These are phyloP conservation scores for Spatula clypeata DNA, from an alignment of 2,797 vertebrate genomes.

Conservation along the genomic window DNA sequence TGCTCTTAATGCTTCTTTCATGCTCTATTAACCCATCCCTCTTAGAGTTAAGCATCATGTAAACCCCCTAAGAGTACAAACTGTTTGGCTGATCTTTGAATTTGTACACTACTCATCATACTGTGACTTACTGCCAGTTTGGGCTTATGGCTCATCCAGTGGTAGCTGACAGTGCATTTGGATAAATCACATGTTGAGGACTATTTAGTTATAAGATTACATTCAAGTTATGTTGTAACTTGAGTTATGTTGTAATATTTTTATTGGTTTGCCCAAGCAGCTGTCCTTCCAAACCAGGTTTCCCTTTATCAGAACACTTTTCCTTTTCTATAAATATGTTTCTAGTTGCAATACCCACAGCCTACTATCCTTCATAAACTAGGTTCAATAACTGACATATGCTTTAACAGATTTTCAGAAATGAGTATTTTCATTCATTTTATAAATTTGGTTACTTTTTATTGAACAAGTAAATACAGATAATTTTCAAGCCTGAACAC, in stretches of 20 bases:
- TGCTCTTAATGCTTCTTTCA: background rate
- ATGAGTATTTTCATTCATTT: background rate
- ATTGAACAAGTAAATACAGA: background rate
- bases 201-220: rapidly evolving
- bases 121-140: background rate
- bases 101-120: background rate
- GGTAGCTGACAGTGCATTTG: background rate
- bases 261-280: background rate
- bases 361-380: rapidly evolving
- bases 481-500: background rate
- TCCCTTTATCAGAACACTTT: background rate
- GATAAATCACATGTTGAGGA: background rate
- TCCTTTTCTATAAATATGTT: background rate
- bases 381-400: background rate
- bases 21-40: background rate
- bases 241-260: background rate
- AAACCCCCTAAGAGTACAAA: background rate
- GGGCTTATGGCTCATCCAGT: rapidly evolving
- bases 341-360: background rate
- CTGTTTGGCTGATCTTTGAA: background rate
- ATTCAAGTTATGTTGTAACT: background rate
- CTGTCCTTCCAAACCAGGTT: background rate
- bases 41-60: background rate
- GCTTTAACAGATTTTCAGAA: background rate
- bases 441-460: background rate